Conservation (phyloP, 2,888 invertebrate genomes). For the Caenorhabditis sp. region DNA sequence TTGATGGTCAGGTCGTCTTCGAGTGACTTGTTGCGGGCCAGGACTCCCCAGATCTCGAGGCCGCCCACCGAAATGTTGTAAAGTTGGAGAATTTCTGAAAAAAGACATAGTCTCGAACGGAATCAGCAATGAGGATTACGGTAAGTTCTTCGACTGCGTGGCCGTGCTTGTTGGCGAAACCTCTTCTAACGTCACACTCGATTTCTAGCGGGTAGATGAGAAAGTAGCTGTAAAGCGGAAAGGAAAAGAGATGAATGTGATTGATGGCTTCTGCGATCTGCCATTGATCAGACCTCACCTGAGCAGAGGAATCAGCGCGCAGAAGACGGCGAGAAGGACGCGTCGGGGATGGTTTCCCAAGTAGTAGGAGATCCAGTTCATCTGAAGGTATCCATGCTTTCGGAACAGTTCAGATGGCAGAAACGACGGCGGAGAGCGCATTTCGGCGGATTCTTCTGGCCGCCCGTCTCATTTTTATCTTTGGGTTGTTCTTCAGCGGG, state of each 20-base stretch:
- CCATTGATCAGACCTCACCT: constrained; percentile 48
- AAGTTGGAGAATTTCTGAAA: constrained; percentile 74
- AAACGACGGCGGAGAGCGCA: constrained; percentile 28
- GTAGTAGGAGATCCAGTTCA: constrained; percentile 55
- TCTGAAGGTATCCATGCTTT: constrained; percentile 38
- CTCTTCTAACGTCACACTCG: constrained; percentile 74
- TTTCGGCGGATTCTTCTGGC: background rate
- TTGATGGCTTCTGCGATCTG: constrained; percentile 12
- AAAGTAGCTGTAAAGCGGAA: constrained; percentile 61
- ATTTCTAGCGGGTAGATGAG: constrained; percentile 67
- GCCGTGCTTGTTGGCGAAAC: constrained; percentile 74
- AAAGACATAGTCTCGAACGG: background rate
- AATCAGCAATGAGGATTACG: constrained; percentile 43
- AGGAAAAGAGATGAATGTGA: background rate
- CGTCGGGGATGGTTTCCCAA: constrained; percentile 61
- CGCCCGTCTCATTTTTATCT: constrained; percentile 24
- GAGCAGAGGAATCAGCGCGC: constrained; percentile 60
- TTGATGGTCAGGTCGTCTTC: constrained; percentile 57
- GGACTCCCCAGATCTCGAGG: constrained; percentile 73
- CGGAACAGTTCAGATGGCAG: constrained; percentile 34
- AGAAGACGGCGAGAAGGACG: constrained; percentile 53
- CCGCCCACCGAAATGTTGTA: constrained; percentile 72
- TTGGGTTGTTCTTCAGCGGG: constrained; percentile 18
- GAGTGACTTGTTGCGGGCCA: constrained; percentile 64
- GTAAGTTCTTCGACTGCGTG: constrained; percentile 70